Evolutionary conservation across 2,113 vertebrate species (phyloP).

Genomic region (Bos indicus): DNA sequence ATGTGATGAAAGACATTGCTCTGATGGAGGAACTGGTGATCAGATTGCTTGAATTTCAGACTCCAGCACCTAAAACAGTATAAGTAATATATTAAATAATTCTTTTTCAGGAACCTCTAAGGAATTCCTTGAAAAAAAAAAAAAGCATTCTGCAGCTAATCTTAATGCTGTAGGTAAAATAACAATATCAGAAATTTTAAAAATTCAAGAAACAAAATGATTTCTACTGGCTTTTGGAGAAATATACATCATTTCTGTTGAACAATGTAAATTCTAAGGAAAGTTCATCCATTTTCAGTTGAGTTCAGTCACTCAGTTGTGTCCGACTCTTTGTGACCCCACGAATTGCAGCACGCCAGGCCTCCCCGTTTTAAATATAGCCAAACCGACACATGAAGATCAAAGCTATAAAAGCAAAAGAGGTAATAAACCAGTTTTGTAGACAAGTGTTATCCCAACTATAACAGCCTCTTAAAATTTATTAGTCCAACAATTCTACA

Average conservation of each 20-base stretch:
- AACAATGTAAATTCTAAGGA: neutral
- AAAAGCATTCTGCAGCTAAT: neutral
- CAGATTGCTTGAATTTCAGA: slow-evolving; percentile 99
- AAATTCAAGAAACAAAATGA: neutral
- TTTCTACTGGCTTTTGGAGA: neutral
- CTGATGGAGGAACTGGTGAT: slow-evolving; percentile 99
- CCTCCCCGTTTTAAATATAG: neutral
- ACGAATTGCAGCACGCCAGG: no score
- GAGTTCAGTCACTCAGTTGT: no score
- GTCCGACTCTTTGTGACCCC: no score
- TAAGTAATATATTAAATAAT: slow-evolving; percentile 19
- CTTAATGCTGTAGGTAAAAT: neutral
- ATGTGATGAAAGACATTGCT: slow-evolving; percentile 99
- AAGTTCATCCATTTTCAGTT: neutral
- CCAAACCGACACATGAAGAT: neutral
- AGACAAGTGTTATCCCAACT: neutral
- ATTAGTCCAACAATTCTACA: neutral
- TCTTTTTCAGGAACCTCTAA: neutral
- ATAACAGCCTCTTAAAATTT: neutral
- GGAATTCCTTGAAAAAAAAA: neutral
- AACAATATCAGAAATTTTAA: neutral
- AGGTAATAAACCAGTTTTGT: neutral
- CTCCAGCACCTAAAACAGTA: slow-evolving; percentile 93
- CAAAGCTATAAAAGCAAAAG: neutral
- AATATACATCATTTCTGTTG: neutral